phyloP scores from a whole-genome alignment of 2,888 invertebrate genomes.

The Colletes collaris region DNA sequence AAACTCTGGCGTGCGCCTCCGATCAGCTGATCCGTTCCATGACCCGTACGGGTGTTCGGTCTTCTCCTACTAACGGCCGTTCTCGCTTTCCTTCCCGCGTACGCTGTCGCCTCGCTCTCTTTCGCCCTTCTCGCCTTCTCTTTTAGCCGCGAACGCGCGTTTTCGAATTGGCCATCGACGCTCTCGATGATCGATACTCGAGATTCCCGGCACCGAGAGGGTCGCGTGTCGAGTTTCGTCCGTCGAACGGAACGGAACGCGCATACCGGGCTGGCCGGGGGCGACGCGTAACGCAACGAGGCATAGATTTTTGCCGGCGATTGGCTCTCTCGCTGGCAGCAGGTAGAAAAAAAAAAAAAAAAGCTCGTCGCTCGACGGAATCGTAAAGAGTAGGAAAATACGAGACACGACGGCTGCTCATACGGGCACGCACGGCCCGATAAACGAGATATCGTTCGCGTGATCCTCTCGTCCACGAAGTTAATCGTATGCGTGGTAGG shows the following conservation, averaged over 20 bases:
- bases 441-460: conserved; percentile 59
- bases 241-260: background rate
- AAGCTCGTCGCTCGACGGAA: conserved; percentile 14
- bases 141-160: too few relatives aligned
- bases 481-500: conserved; percentile 63
- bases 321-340: background rate
- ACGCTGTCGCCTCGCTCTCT: background rate
- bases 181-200: too few relatives aligned
- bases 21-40: conserved; percentile 83
- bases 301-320: conserved; percentile 19
- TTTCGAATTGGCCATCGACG: too few relatives aligned
- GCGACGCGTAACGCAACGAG: background rate
- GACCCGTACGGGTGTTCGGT: conserved; percentile 75
- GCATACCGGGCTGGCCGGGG: background rate
- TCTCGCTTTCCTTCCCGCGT: conserved; percentile 48
- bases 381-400: conserved; percentile 53
- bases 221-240: background rate
- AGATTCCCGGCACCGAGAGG: background rate
- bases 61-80: conserved; percentile 62
- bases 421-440: conserved; percentile 49
- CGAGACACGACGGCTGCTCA: conserved; percentile 48
- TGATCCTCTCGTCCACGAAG: conserved; percentile 44
- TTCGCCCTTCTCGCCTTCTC: background rate
- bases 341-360: conserved; percentile 12
- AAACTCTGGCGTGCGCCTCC: conserved; percentile 82